Percentiles rank a stretch among this genome's conserved stretches.
Evolutionary conservation across 2,113 vertebrate genomes (phyloP).

Genomic region (Colinus virginianus): DNA sequence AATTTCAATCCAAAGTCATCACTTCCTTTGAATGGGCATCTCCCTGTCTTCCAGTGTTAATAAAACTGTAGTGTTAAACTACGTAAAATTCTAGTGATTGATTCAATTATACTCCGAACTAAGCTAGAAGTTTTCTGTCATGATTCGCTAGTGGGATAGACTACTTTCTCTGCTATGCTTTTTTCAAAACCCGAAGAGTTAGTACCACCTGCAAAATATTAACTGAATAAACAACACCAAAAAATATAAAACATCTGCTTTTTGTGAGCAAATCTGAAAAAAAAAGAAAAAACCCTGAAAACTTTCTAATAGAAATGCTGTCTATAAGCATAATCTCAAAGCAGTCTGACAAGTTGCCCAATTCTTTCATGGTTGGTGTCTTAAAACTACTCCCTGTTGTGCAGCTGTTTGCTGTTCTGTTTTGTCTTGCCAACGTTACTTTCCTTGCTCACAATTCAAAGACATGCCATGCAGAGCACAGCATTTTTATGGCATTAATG

Average conservation of each 20-base stretch:
- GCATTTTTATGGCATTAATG: slow-evolving; percentile 1
- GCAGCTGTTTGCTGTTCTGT: slow-evolving; percentile 64
- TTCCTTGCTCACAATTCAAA: slow-evolving; percentile 57
- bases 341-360: slow-evolving; percentile 22
- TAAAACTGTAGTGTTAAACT: neutral
- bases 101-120: neutral
- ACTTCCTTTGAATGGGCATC: neutral
- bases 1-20: neutral
- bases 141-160: neutral
- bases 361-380: slow-evolving; percentile 37
- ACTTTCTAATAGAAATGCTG: slow-evolving; percentile 48
- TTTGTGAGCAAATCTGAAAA: slow-evolving; percentile 32
- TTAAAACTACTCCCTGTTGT: slow-evolving; percentile 73
- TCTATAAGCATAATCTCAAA: slow-evolving; percentile 5
- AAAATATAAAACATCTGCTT: slow-evolving; percentile 45
- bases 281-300: slow-evolving; percentile 22
- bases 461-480: slow-evolving; percentile 14
- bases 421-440: slow-evolving; percentile 66
- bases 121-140: neutral
- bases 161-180: neutral
- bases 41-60: neutral
- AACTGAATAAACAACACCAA: slow-evolving; percentile 25
- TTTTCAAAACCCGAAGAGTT: neutral
- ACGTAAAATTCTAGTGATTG: neutral
- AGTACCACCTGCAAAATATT: slow-evolving; percentile 40